Conservation (phyloP, 2,888 invertebrate genomes). For the Camponotus fellah region DNA sequence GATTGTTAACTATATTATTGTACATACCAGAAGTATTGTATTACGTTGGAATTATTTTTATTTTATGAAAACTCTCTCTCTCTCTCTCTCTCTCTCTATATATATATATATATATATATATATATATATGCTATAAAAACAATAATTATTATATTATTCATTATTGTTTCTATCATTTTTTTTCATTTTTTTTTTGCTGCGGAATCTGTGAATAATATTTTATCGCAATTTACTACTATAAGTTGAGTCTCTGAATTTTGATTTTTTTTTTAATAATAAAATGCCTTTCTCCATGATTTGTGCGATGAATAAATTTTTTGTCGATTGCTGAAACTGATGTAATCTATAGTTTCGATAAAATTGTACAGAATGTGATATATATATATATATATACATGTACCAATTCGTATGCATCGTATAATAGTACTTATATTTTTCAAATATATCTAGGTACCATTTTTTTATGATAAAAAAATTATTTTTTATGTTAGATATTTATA, state of each 20-base stretch:
- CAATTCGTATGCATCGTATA: background rate
- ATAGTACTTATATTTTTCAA: background rate
- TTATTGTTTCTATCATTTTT: background rate
- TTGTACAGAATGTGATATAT: background rate
- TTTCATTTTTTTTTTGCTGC: slow-evolving; percentile 18
- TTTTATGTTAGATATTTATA: background rate
- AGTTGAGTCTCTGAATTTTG: background rate
- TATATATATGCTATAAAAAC: no score
- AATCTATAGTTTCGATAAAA: background rate
- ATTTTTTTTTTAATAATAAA: background rate
- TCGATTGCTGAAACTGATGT: background rate
- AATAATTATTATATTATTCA: no score
- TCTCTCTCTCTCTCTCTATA: no score
- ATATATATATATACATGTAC: no score
- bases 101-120: no score
- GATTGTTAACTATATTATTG: background rate
- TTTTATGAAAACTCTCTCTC: background rate
- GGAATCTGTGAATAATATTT: background rate
- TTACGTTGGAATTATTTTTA: background rate
- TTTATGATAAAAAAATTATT: background rate
- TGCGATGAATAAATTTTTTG: background rate
- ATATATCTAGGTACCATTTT: background rate
- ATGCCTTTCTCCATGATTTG: background rate
- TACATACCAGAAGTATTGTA: background rate
- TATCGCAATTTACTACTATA: slow-evolving; percentile 5